Evolutionary conservation across 2,888 invertebrate genomes (phyloP).

Genomic region (Polymixis flavicincta): DNA sequence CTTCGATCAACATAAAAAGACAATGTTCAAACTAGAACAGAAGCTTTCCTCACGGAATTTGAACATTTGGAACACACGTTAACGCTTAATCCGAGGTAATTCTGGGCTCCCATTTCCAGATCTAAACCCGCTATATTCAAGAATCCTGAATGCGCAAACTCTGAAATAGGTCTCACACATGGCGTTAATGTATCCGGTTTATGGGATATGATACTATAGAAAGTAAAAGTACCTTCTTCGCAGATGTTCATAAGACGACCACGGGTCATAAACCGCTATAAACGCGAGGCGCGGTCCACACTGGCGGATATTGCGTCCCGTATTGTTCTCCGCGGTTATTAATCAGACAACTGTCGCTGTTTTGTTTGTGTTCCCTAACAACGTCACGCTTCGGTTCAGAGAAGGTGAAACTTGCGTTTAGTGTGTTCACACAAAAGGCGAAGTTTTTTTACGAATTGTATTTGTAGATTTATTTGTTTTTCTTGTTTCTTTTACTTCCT

Average conservation of each 20-base stretch:
- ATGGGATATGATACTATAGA: constrained; percentile 49
- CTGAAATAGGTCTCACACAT: constrained; percentile 56
- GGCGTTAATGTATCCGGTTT: constrained; percentile 58
- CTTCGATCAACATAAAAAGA: not conserved
- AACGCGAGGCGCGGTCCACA: constrained; percentile 71
- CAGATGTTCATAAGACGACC: constrained; percentile 68
- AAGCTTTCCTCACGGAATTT: constrained; percentile 19
- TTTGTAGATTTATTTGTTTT: constrained; percentile 56
- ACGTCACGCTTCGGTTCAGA: constrained; percentile 64
- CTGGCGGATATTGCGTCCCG: constrained; percentile 79
- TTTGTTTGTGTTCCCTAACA: constrained; percentile 69
- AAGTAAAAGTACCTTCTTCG: constrained; percentile 62
- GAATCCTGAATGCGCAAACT: constrained; percentile 35
- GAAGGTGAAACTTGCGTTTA: constrained; percentile 64
- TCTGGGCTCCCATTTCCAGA: constrained; percentile 36
- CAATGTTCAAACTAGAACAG: not conserved
- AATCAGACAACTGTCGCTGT: constrained; percentile 73
- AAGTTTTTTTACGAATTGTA: constrained; percentile 46
- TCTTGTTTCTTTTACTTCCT: constrained; percentile 39
- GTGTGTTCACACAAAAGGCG: constrained; percentile 53
- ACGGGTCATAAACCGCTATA: constrained; percentile 72
- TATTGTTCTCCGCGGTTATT: constrained; percentile 79
- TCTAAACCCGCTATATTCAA: constrained; percentile 29
- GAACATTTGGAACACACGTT: constrained; percentile 44
- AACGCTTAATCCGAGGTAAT: constrained; percentile 43